A percentile compares a stretch with the other conserved stretches of the same genome.
phyloP scores from a whole-genome alignment of 64 coral and sea anemone species.

The Actinia tenebrosa region DNA sequence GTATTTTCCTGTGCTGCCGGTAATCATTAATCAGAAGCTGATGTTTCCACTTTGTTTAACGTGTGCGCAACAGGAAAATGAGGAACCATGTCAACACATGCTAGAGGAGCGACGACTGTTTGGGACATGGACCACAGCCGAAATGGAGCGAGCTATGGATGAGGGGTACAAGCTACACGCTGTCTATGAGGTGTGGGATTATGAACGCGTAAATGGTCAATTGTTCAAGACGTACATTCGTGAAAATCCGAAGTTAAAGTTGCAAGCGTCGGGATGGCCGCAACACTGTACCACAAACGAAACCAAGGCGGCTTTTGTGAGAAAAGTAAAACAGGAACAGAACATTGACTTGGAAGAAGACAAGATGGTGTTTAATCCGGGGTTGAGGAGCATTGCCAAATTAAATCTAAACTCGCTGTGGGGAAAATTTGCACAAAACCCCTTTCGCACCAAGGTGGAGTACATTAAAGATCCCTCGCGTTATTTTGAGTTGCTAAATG shows the following conservation, averaged over 20 bases:
- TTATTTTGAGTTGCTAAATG: not conserved
- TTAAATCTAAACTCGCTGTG: constrained; percentile 14
- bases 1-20: constrained; percentile 2
- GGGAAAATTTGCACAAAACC: constrained; percentile 18
- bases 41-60: not conserved
- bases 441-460: not conserved
- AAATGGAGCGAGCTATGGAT: not conserved
- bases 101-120: not conserved
- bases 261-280: constrained; percentile 9
- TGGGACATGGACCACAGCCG: not conserved
- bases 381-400: not conserved
- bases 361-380: not conserved
- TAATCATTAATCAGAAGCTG: not conserved
- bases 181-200: constrained; percentile 8
- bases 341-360: not conserved
- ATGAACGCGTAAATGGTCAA: not conserved
- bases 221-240: not conserved
- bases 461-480: not conserved
- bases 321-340: not conserved
- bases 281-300: not conserved
- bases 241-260: not conserved
- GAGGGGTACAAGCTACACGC: not conserved
- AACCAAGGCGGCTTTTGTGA: not conserved
- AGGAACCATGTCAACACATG: not conserved
- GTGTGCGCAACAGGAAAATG: not conserved